These are phyloP conservation scores for Radopholus similis DNA, from an alignment of 1,140 invertebrate species.

Conservation along the genomic window DNA sequence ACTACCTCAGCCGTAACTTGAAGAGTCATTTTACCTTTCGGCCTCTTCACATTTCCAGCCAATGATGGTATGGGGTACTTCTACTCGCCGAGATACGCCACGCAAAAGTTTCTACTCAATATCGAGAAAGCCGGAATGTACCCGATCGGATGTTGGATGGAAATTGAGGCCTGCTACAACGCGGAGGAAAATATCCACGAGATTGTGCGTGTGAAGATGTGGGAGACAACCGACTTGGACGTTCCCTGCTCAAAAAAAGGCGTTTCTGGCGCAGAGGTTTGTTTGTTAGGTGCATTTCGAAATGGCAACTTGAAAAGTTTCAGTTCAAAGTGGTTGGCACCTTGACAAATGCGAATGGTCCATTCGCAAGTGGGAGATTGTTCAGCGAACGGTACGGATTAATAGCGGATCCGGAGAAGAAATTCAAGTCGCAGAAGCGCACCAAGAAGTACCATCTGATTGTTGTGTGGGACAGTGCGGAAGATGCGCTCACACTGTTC, in stretches of 20 bases:
- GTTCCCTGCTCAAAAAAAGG: too few species aligned
- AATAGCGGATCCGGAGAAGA: background rate
- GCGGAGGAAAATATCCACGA: background rate
- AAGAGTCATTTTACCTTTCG: background rate
- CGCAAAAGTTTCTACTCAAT: background rate
- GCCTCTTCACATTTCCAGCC: background rate
- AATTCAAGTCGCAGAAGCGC: background rate
- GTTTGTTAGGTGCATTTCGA: too few species aligned
- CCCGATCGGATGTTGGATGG: constrained; percentile 8
- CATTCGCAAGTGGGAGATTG: too few species aligned
- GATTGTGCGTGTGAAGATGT: too few species aligned
- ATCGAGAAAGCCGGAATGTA: background rate
- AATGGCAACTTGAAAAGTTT: too few species aligned
- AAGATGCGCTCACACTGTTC: background rate
- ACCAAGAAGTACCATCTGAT: background rate
- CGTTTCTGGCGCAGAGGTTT: too few species aligned
- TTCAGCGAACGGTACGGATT: too few species aligned
- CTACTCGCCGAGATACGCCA: constrained; percentile 5
- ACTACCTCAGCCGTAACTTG: background rate
- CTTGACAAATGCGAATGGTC: too few species aligned
- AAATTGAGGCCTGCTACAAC: constrained; percentile 5
- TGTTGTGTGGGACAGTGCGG: background rate
- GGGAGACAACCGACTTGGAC: too few species aligned
- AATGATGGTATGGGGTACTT: background rate
- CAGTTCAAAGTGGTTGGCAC: too few species aligned